phyloP scores from a whole-genome alignment of 2,888 invertebrate genomes.

The Tenthredo distinguenda region DNA sequence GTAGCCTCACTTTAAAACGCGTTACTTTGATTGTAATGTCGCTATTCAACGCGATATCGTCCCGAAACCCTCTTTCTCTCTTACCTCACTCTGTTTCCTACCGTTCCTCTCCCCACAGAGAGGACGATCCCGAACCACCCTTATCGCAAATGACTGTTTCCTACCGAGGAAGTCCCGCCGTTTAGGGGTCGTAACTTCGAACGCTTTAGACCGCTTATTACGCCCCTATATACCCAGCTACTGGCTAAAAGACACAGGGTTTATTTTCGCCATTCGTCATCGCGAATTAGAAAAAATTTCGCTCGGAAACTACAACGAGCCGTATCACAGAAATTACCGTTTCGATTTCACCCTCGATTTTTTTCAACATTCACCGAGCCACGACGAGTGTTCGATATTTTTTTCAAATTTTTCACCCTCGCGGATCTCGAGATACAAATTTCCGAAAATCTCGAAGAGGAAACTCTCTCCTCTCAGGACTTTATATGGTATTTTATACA shows the following conservation, averaged over 20 bases:
- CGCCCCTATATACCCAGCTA: not conserved
- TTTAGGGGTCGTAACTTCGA: slow-evolving; percentile 65
- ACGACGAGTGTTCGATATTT: too few relatives aligned
- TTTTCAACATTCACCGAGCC: too few relatives aligned
- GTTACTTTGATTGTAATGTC: slow-evolving; percentile 73
- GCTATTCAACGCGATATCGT: slow-evolving; percentile 62
- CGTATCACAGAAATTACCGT: too few relatives aligned
- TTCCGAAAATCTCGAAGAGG: too few relatives aligned
- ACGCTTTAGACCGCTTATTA: slow-evolving; percentile 32
- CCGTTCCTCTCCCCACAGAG: slow-evolving; percentile 40
- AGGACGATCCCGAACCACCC: slow-evolving; percentile 59
- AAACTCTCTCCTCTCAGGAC: too few relatives aligned
- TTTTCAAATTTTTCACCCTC: too few relatives aligned
- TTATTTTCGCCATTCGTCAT: not conserved
- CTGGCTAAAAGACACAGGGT: not conserved
- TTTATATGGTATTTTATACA: not conserved
- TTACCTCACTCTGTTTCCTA: slow-evolving; percentile 53
- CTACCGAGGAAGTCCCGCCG: slow-evolving; percentile 71
- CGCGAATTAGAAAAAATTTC: not conserved
- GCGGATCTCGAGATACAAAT: too few relatives aligned
- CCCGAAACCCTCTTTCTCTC: slow-evolving; percentile 57
- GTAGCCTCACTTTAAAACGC: slow-evolving; percentile 70
- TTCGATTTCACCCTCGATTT: too few relatives aligned
- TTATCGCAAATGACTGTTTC: slow-evolving; percentile 77
- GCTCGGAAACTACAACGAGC: too few relatives aligned